Conservation (phyloP, 2,797 vertebrate genomes). For the Microctenopoma steveboyesi region DNA sequence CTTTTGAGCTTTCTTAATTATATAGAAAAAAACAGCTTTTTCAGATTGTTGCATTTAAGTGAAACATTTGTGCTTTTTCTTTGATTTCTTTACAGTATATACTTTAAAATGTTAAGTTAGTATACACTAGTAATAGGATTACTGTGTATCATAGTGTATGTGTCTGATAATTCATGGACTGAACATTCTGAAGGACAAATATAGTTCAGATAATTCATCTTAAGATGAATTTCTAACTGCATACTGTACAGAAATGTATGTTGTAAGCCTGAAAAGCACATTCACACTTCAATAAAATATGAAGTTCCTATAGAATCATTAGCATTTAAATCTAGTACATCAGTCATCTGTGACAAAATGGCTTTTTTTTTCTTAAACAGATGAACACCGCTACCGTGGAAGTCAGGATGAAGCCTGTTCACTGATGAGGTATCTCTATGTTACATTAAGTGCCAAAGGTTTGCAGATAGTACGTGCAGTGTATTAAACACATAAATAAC, state of each 20-base stretch:
- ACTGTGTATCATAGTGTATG: too few relatives aligned
- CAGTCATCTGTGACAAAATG: slow-evolving; percentile 12
- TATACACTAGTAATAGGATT: too few relatives aligned
- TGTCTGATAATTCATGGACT: too few relatives aligned
- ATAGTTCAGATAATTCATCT: not conserved
- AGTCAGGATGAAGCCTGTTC: not conserved
- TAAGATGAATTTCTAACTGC: not conserved
- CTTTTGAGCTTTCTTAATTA: not conserved
- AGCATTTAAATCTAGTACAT: slow-evolving; percentile 26
- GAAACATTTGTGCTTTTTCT: too few relatives aligned
- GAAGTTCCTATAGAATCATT: slow-evolving; percentile 6
- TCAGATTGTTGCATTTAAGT: too few relatives aligned
- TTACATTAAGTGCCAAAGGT: not conserved
- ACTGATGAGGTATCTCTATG: not conserved
- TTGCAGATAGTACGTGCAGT: not conserved
- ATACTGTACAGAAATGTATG: not conserved
- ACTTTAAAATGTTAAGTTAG: too few relatives aligned
- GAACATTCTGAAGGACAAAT: not conserved
- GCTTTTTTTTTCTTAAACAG: not conserved
- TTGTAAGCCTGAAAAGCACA: slow-evolving; percentile 1
- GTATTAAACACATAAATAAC: slow-evolving; percentile 1
- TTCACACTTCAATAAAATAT: slow-evolving; percentile 3
- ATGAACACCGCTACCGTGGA: not conserved
- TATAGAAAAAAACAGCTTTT: too few relatives aligned
- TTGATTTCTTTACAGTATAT: too few relatives aligned